These are phyloP conservation scores for Tridacna crocea DNA, from an alignment of 2,888 invertebrate species.

Conservation along the genomic window DNA sequence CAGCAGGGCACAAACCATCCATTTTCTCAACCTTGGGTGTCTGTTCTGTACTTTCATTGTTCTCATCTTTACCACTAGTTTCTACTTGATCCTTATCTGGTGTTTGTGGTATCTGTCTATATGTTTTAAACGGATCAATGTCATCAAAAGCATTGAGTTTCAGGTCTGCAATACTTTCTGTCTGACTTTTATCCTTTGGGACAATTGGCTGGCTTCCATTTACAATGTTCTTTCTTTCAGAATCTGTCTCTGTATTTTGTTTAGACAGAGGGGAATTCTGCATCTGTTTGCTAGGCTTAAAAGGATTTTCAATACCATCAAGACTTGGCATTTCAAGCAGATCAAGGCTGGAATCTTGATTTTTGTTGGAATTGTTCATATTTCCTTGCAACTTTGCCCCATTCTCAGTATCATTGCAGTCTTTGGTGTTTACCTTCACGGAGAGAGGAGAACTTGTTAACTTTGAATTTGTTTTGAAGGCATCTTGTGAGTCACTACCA, in stretches of 20 bases:
- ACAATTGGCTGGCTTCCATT: too few relatives aligned
- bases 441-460: not conserved
- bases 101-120: slow-evolving; percentile 28
- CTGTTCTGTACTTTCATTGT: too few relatives aligned
- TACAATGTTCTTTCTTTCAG: too few relatives aligned
- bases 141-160: slow-evolving; percentile 5
- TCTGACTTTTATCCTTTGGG: not conserved
- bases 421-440: not conserved
- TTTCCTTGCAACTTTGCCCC: not conserved
- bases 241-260: not conserved
- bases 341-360: not conserved
- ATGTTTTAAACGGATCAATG: slow-evolving; percentile 38
- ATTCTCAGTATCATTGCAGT: not conserved
- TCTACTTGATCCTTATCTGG: slow-evolving; percentile 8
- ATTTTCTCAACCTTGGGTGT: not conserved
- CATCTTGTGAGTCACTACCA: slow-evolving; percentile 7
- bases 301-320: slow-evolving; percentile 34
- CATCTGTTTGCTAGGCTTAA: slow-evolving; percentile 35
- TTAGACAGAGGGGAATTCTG: slow-evolving; percentile 27
- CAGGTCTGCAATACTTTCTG: too few relatives aligned
- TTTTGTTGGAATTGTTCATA: not conserved
- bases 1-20: slow-evolving; percentile 19
- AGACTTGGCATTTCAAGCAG: not conserved
- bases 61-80: too few relatives aligned
- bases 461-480: slow-evolving; percentile 38